These are phyloP conservation scores for Platyscapa corneri DNA, from an alignment of 1,140 invertebrate species.

Conservation along the genomic window DNA sequence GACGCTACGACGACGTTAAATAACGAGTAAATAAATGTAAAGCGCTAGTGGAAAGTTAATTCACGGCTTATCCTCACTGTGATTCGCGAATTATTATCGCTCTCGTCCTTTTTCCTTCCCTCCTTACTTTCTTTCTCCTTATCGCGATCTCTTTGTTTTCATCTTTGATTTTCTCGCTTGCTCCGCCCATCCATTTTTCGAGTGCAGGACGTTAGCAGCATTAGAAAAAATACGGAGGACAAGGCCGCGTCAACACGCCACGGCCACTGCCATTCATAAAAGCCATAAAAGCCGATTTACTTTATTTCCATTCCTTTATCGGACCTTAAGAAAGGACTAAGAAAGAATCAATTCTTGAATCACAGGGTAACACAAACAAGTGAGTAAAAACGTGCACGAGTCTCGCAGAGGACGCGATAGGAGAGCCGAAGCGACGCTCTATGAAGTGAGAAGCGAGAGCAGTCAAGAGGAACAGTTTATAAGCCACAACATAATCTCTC, in stretches of 20 bases:
- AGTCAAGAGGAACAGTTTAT: background rate
- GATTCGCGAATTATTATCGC: background rate
- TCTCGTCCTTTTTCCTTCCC: background rate
- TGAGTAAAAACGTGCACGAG: constrained; percentile 1
- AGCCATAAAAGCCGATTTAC: too few species aligned
- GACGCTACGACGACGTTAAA: too few species aligned
- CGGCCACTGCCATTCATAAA: too few species aligned
- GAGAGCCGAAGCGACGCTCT: background rate
- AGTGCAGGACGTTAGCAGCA: too few species aligned
- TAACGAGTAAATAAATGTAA: background rate
- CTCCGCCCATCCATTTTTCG: too few species aligned
- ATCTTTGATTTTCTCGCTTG: background rate
- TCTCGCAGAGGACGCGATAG: background rate
- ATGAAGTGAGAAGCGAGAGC: background rate
- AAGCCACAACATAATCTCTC: constrained; percentile 23
- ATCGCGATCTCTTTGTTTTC: too few species aligned
- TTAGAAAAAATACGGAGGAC: too few species aligned
- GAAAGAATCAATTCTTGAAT: constrained; percentile 17
- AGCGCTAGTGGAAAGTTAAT: background rate
- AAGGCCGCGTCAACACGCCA: too few species aligned
- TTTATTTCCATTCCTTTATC: too few species aligned
- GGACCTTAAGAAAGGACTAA: background rate
- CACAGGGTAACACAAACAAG: background rate
- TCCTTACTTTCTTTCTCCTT: background rate
- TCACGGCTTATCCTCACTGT: background rate